Conservation (phyloP, 2,113 vertebrate genomes). For the Ranitomeya variabilis region DNA sequence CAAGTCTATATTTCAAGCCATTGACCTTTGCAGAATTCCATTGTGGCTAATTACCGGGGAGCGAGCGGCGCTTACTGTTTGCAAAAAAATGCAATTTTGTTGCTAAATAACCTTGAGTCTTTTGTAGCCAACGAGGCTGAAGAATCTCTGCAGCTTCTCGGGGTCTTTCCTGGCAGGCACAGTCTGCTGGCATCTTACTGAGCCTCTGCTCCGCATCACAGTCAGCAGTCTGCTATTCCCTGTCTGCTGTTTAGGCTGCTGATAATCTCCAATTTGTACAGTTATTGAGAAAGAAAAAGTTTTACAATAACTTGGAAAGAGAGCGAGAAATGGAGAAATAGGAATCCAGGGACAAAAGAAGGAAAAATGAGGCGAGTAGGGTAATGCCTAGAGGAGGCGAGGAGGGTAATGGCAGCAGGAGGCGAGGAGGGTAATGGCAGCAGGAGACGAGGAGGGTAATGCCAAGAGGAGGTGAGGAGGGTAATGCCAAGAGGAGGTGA, state of each 20-base stretch:
- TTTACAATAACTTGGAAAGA: not conserved
- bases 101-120: constrained; percentile 73
- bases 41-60: constrained; percentile 76
- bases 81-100: constrained; percentile 65
- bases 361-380: not conserved
- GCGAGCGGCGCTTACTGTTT: constrained; percentile 67
- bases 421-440: too few relatives aligned
- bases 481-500: too few relatives aligned
- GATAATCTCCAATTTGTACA: constrained; percentile 67
- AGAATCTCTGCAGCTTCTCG: constrained; percentile 65
- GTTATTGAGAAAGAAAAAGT: constrained; percentile 51
- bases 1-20: constrained; percentile 69
- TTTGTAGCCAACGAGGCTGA: constrained; percentile 63
- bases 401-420: too few relatives aligned
- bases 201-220: constrained; percentile 67
- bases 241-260: constrained; percentile 63
- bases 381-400: not conserved
- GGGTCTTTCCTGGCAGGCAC: constrained; percentile 60
- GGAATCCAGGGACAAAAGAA: not conserved
- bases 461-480: too few relatives aligned
- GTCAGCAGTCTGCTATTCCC: constrained; percentile 71
- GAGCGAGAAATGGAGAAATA: not conserved
- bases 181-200: constrained; percentile 69
- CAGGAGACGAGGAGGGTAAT: too few relatives aligned
- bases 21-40: constrained; percentile 71